phyloP scores from a whole-genome alignment of 92 coral and sea anemone species.

The Porites evermanni region DNA sequence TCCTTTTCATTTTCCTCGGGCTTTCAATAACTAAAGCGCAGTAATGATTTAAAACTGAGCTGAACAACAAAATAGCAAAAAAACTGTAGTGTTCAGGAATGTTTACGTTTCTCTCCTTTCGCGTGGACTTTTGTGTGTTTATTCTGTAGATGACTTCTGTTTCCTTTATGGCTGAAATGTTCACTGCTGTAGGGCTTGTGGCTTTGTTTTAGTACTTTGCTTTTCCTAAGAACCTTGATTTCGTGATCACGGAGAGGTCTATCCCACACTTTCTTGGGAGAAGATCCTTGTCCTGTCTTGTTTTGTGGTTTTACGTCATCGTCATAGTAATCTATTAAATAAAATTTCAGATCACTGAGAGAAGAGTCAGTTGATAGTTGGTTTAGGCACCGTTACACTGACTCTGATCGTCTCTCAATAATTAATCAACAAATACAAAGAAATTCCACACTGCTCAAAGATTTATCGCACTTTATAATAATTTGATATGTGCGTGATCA shows the following conservation, averaged over 20 bases:
- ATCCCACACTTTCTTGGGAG: constrained; percentile 23
- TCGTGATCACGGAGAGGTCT: constrained; percentile 47
- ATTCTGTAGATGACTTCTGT: neutral
- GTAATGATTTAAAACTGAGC: no score
- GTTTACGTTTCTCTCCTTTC: neutral
- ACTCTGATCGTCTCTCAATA: no score
- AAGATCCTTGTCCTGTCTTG: neutral
- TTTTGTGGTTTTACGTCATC: constrained; percentile 1
- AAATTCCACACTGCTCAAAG: no score
- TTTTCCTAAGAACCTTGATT: constrained; percentile 40
- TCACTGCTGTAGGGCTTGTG: constrained; percentile 9
- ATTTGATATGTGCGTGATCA: no score
- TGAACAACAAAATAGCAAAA: no score
- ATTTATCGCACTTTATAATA: no score
- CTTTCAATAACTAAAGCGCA: no score
- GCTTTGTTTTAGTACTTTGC: constrained; percentile 32
- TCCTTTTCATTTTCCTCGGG: no score
- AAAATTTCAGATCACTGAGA: neutral
- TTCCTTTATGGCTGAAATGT: neutral
- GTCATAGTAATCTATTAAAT: constrained; percentile 4
- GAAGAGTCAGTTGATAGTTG: neutral
- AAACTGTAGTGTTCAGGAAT: neutral
- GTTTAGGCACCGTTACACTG: no score
- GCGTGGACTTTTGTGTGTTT: neutral
- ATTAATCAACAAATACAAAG: no score